A percentile compares a stretch with the other conserved stretches of the same genome.
These are phyloP conservation scores for Pomatorhinus ruficollis DNA, from an alignment of 2,113 vertebrate species.

Conservation along the genomic window DNA sequence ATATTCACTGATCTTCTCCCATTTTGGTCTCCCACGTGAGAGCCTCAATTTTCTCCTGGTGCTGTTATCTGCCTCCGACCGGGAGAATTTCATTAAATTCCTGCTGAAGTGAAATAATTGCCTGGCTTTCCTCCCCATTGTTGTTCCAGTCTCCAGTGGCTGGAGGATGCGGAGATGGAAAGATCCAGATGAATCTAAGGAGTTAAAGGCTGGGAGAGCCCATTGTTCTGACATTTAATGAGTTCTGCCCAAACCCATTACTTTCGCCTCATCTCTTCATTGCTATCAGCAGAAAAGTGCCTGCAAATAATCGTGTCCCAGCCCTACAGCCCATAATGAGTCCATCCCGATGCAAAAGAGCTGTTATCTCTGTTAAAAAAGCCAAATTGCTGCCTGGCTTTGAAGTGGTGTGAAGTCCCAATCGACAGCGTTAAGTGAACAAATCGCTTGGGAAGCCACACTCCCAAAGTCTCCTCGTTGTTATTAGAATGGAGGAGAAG, in stretches of 20 bases:
- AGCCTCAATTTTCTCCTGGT: background rate
- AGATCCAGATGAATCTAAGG: constrained; percentile 22
- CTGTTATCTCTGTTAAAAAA: constrained; percentile 42
- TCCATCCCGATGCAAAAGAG: background rate
- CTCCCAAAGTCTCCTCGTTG: background rate
- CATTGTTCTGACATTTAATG: constrained; percentile 57
- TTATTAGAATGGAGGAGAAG: constrained; percentile 11
- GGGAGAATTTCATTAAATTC: background rate
- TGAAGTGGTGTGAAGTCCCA: background rate
- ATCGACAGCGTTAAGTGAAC: background rate
- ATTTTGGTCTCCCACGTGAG: background rate
- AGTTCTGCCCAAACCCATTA: constrained; percentile 39
- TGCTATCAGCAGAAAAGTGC: constrained; percentile 16
- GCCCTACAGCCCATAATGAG: constrained; percentile 9
- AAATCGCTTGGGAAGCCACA: background rate
- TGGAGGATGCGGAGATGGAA: constrained; percentile 8
- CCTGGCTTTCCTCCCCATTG: background rate
- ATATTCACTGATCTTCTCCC: background rate
- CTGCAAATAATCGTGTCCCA: background rate
- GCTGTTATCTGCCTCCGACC: background rate
- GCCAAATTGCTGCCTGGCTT: constrained; percentile 39
- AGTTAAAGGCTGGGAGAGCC: constrained; percentile 13
- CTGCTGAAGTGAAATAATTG: constrained; percentile 38
- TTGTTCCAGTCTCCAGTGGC: constrained; percentile 36
- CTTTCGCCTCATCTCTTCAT: background rate